These are phyloP conservation scores for Neolamprologus caudopunctatus DNA, from an alignment of 2,113 vertebrate genomes.

Conservation along the genomic window DNA sequence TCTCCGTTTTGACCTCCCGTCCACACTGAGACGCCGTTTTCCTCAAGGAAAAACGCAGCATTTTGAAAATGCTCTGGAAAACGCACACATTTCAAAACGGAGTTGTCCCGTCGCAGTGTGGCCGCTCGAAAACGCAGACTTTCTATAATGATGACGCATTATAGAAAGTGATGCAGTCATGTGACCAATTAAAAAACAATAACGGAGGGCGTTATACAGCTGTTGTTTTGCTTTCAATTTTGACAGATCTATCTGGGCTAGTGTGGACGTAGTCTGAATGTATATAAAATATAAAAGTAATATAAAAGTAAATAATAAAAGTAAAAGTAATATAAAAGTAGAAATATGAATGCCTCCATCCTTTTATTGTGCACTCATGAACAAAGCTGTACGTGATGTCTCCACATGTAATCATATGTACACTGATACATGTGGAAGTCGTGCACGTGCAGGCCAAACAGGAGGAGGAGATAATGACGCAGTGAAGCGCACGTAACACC, in stretches of 20 bases:
- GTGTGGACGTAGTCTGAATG: not conserved
- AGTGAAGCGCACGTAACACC: not conserved
- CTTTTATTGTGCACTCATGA: not conserved
- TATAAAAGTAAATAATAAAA: no score
- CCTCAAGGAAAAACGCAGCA: accelerated
- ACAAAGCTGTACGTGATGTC: not conserved
- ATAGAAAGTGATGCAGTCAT: no score
- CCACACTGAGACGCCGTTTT: accelerated
- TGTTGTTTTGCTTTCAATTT: not conserved
- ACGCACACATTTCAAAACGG: no score
- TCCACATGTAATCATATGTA: not conserved
- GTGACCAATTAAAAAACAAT: no score
- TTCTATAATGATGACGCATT: accelerated
- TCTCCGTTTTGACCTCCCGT: accelerated
- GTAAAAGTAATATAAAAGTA: not conserved
- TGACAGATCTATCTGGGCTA: accelerated
- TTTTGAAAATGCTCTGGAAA: not conserved
- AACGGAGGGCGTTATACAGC: accelerated
- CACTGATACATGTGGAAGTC: not conserved
- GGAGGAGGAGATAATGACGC: not conserved
- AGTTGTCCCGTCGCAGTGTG: no score
- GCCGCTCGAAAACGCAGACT: no score
- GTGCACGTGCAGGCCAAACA: not conserved
- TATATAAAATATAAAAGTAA: no score
- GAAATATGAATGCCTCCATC: not conserved